Evolutionary conservation across 2,797 vertebrate species (phyloP), one percentile per base, ranked within the genome.

Genomic region (Acanthurus leucopareius): DNA sequence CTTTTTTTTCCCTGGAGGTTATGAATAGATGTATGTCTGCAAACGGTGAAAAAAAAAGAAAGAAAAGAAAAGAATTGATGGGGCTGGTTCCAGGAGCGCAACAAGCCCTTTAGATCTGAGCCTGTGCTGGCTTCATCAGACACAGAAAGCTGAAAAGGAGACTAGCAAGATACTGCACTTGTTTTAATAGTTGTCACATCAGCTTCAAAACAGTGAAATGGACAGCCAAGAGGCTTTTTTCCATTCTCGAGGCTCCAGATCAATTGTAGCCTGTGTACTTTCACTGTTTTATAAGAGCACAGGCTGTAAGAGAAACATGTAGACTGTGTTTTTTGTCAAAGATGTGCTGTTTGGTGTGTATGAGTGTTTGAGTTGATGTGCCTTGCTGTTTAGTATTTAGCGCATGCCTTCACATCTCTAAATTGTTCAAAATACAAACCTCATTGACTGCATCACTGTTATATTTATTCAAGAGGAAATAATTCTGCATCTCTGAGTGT

Each of bases 391-490:
- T 44, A 77, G 74, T 56, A 69, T 76, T 83, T 69, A 80, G 72
- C 10, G 60, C 66, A 70, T 72, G 79, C 63, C 59, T 79, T 60
- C 53, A 52, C 66, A 75, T 42, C 66, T 90, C 76, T 77, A 86
- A 82, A 85, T 69, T 63, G 35, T 64, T 76, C 57, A 48, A 82
- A 80, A 76, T 76, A 60, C 59, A 82, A 87, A 75, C 51, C 75
- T 71, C 70, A 63, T 44, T 47, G 53, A 64, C 68, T 52, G 53
- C 68, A 74, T 85, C 84, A 66, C 83, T 90, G 87, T 90, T 87
- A 75, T 92, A 89, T 93, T 93, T 92, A 90, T 69, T 85, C 82
- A 89, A 89, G 83, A 83, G 81, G 83, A 82, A 90, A 87, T 87
- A 75, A 90, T 91, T 91, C 82, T 80, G 83, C 79, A 89, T 91